These are phyloP conservation scores for Drosophila kanapiae DNA, from an alignment of 1,140 invertebrate genomes.

Conservation along the genomic window DNA sequence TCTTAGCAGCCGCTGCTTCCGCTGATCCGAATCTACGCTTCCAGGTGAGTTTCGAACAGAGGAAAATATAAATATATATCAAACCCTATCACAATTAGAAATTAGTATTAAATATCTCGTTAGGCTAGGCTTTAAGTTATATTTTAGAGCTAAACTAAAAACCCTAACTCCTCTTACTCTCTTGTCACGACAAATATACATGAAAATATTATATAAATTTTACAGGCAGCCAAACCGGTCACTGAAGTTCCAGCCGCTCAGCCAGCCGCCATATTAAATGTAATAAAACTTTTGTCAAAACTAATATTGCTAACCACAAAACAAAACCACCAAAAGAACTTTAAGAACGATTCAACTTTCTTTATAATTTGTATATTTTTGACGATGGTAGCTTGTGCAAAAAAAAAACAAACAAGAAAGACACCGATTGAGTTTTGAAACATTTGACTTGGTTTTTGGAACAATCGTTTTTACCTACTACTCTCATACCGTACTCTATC, in stretches of 20 bases:
- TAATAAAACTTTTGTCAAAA: constrained; percentile 81
- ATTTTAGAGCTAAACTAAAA: constrained; percentile 46
- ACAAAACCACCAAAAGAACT: constrained; percentile 42
- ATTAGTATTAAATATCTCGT: constrained; percentile 2
- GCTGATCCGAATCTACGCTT: constrained; percentile 95
- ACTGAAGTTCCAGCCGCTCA: constrained; percentile 87
- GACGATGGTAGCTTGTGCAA: constrained; percentile 75
- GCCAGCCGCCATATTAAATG: constrained; percentile 85
- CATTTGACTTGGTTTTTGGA: constrained; percentile 74
- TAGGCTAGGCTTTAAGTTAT: constrained; percentile 25
- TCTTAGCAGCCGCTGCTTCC: constrained; percentile 92
- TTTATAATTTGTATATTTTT: constrained; percentile 53
- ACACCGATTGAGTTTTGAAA: constrained; percentile 65
- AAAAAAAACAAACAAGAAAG: constrained; percentile 4
- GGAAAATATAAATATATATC: background rate
- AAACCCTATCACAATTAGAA: background rate
- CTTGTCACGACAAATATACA: constrained; percentile 51
- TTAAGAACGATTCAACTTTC: constrained; percentile 58
- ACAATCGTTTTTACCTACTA: constrained; percentile 42
- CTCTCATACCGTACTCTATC: constrained; percentile 37
- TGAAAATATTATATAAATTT: constrained; percentile 85
- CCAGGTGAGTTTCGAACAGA: constrained; percentile 87
- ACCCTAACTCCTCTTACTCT: background rate
- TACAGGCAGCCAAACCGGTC: constrained; percentile 89
- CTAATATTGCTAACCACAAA: constrained; percentile 66